Percentiles rank a stretch among this genome's conserved stretches.
phyloP scores from a whole-genome alignment of 2,888 invertebrate species.

The Zygaena filipendulae region DNA sequence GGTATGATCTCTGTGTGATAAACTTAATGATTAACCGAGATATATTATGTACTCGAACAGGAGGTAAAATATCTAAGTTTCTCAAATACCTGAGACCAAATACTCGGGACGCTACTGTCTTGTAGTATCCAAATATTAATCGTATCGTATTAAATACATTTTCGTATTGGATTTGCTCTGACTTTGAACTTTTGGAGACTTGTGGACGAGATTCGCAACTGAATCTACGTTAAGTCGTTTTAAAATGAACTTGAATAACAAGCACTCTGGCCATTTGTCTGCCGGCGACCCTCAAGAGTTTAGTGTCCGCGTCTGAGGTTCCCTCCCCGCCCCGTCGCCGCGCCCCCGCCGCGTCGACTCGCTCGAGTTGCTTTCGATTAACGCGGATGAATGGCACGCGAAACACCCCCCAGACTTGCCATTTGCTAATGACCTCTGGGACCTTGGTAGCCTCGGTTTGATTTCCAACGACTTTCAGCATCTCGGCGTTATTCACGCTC shows the following conservation, averaged over 20 bases:
- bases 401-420: conserved; percentile 19
- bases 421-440: conserved; percentile 19
- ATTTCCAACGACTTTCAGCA: no score
- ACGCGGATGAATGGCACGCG: conserved; percentile 20
- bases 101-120: no score
- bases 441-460: conserved; percentile 11
- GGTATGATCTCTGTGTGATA: no score
- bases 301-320: conserved; percentile 20
- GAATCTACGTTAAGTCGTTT: conserved; percentile 16
- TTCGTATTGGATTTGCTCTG: no score
- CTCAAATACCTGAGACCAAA: no score
- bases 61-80: no score
- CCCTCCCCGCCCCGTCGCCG: not conserved
- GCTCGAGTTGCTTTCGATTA: conserved; percentile 25
- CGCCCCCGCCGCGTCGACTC: conserved; percentile 11
- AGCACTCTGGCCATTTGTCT: conserved; percentile 18
- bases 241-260: conserved; percentile 12
- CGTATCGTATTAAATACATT: no score
- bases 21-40: no score
- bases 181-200: no score
- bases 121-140: no score
- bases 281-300: conserved; percentile 13
- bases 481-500: no score
- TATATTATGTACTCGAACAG: no score
- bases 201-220: conserved; percentile 19